phyloP scores from a whole-genome alignment of 2,797 vertebrate genomes.

The Epinephelus awoara region DNA sequence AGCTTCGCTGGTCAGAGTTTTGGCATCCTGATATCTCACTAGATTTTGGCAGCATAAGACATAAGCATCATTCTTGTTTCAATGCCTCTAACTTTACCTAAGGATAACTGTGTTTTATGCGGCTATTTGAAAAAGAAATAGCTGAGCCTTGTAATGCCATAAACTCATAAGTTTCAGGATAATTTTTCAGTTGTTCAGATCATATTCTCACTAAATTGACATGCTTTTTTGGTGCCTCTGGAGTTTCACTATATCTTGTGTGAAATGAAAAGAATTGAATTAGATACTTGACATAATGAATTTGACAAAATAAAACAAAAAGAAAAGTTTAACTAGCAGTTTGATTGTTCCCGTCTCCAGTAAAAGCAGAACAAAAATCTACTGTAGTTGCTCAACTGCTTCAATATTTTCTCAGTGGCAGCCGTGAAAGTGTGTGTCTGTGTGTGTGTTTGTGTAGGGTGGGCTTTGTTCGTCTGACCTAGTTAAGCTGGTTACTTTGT shows the following conservation, averaged over 20 bases:
- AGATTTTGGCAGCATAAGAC: constrained; percentile 4
- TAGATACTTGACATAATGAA: not conserved
- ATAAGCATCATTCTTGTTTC: constrained; percentile 2
- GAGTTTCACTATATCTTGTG: not conserved
- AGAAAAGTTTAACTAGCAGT: not conserved
- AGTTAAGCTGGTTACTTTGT: constrained; percentile 77
- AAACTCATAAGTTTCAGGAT: no score
- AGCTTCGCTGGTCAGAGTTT: constrained; percentile 13
- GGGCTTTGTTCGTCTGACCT: constrained; percentile 80
- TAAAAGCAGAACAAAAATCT: not conserved
- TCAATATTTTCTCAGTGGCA: constrained; percentile 10
- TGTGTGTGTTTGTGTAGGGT: constrained; percentile 40
- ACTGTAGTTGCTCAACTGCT: constrained; percentile 19
- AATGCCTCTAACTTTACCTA: not conserved
- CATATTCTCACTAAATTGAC: not conserved
- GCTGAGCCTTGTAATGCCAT: not conserved
- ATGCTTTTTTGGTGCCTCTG: not conserved
- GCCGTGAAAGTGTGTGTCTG: constrained; percentile 15
- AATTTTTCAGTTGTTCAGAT: not conserved
- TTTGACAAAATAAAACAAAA: not conserved
- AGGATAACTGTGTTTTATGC: not conserved
- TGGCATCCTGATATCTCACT: not conserved
- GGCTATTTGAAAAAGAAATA: not conserved
- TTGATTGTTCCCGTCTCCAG: not conserved
- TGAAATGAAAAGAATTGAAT: not conserved